Base-by-base conservation (phyloP, 2,888 invertebrate species). In the Thyatira batis region DNA sequence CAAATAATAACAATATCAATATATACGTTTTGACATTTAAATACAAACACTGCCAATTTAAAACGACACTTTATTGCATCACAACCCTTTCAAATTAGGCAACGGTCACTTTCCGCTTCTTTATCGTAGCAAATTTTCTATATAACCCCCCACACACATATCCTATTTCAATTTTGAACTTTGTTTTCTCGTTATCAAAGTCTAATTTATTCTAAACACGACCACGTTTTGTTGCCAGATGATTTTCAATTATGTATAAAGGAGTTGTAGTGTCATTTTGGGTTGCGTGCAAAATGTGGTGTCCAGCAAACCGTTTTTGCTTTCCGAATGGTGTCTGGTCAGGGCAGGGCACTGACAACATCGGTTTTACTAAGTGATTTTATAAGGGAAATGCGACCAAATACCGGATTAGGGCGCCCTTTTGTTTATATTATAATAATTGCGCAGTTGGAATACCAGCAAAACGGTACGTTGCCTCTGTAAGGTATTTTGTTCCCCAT, bases 61-160 rank as follows among this genome's bases (percentile, higher is more conserved):
- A 66, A 60, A 53, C 58, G 67, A 52, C 64, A 66, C 55, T 73
- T 72, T 72, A 78, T 79, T 76, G 73, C 73, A 72, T 71, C 65
- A 69, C 73, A 69, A 78, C 82, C 84, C 82, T 78, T 72, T 65
- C 67, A 76, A 78, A 85, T 86, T 86, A 84, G 28, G 76, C 73
- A 74, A 77, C 80, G 85, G 85, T 84, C 85, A 85, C 78, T 83
- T 83, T 79, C 78, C 77, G 74, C 73, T 77, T 78, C 75, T 74
- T 81, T 80, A 84, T 80, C 71, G 76, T 65, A 64, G 72, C 71
- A 76, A 78, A 80, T 77, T 74, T 78, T 76, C 73, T 63, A 74
- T 67, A 57, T 50, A 58, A 53, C 55, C 21, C 55, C 21, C n/a
- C 5, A 52, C 30, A 9, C 20, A 50, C 49, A 63, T 57, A 54